These are phyloP conservation scores for Pteromalus puparum DNA, from an alignment of 1,140 invertebrate species.

Conservation along the genomic window DNA sequence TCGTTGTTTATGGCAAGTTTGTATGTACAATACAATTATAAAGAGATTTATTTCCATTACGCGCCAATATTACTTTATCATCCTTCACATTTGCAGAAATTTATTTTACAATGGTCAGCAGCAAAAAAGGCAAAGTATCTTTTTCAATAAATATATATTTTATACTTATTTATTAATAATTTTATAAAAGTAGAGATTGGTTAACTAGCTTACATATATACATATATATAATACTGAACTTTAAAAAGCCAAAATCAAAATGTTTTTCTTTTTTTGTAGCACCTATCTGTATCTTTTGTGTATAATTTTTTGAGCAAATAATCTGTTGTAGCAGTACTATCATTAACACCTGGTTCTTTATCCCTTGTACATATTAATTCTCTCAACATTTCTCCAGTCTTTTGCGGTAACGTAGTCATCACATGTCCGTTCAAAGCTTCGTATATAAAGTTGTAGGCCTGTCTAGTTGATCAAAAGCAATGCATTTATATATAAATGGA, in stretches of 20 bases:
- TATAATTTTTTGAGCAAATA: conserved; percentile 49
- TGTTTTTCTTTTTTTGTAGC: conserved; percentile 45
- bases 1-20: conserved; percentile 39
- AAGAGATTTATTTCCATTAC: conserved; percentile 48
- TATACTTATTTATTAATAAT: background rate
- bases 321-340: conserved; percentile 24
- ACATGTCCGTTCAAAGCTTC: conserved; percentile 36
- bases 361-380: conserved; percentile 48
- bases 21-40: conserved; percentile 50
- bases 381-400: conserved; percentile 50
- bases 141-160: background rate
- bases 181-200: background rate
- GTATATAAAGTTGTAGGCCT: conserved; percentile 60
- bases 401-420: conserved; percentile 40
- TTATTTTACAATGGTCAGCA: background rate
- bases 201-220: background rate
- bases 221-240: background rate
- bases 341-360: conserved; percentile 42
- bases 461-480: conserved; percentile 45
- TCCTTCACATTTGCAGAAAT: background rate
- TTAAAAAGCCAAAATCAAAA: background rate
- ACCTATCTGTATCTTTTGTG: conserved; percentile 30
- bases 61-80: conserved; percentile 7
- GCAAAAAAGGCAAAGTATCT: too few species aligned
- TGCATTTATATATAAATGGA: background rate